A percentile compares a stretch with the other conserved stretches of the same genome.
Evolutionary conservation across 53 echinoderm and acorn worm species (phyloP).

Genomic region (Echinarachnius parma): DNA sequence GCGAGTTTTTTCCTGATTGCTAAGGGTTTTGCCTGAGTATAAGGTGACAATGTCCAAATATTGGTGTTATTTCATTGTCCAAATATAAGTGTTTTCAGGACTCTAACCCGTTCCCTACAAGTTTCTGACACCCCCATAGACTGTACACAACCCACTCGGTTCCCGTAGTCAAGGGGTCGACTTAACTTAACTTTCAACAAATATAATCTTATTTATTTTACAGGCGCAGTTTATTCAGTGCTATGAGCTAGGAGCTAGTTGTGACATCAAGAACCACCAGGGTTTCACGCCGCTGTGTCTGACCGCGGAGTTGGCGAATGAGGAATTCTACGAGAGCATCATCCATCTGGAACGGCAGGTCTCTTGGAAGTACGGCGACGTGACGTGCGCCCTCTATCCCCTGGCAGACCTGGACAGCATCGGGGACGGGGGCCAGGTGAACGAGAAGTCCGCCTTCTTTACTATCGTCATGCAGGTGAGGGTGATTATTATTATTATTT

Average conservation of each 20-base stretch:
- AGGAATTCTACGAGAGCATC: constrained; percentile 75
- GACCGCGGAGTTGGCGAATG: constrained; percentile 69
- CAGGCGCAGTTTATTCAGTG: constrained; percentile 79
- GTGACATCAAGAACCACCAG: constrained; percentile 69
- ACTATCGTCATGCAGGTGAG: constrained; percentile 82
- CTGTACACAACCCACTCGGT: too few relatives aligned
- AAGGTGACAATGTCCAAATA: too few relatives aligned
- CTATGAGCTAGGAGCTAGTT: constrained; percentile 73
- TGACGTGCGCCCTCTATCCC: constrained; percentile 87
- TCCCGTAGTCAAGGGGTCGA: too few relatives aligned
- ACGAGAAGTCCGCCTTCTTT: constrained; percentile 76
- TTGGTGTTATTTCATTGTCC: too few relatives aligned
- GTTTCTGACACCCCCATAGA: too few relatives aligned
- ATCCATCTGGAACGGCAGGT: constrained; percentile 81
- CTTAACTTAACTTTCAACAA: too few relatives aligned
- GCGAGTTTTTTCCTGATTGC: too few relatives aligned
- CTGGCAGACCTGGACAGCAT: constrained; percentile 85
- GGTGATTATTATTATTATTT: not conserved
- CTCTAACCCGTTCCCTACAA: not conserved
- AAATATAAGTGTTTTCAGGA: not conserved
- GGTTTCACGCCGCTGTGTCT: constrained; percentile 82
- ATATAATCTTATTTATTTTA: too few relatives aligned
- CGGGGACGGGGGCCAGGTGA: constrained; percentile 64
- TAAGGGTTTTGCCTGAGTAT: too few relatives aligned
- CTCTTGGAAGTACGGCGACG: constrained; percentile 78